Evolutionary conservation across 64 coral and sea anemone genomes (phyloP).

Genomic region (Dendrophyllia cribrosa): DNA sequence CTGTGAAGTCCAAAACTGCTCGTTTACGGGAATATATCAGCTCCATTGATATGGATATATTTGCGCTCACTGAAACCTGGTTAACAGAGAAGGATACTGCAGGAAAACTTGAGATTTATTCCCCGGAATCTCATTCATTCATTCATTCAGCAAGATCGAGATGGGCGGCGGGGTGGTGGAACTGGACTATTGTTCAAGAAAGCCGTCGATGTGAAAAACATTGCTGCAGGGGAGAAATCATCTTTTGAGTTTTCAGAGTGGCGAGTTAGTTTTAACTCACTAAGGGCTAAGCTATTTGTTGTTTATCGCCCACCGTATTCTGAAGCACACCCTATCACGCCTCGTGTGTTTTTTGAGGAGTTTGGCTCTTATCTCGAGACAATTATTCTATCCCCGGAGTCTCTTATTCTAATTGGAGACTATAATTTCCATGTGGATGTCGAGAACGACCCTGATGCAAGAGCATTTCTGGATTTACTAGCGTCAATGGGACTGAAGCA

Average conservation of each 20-base stretch:
- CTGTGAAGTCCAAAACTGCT: too few relatives aligned
- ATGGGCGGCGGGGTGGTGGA: too few relatives aligned
- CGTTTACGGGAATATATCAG: not conserved
- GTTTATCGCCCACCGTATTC: not conserved
- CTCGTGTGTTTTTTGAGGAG: not conserved
- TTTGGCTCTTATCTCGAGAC: slow-evolving; percentile 37
- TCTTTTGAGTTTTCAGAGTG: not conserved
- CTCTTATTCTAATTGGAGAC: slow-evolving; percentile 57
- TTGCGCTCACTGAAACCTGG: slow-evolving; percentile 37
- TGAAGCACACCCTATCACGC: not conserved
- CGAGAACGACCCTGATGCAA: slow-evolving; percentile 10
- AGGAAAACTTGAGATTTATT: not conserved
- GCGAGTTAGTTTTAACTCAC: too few relatives aligned
- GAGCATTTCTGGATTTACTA: slow-evolving; percentile 48
- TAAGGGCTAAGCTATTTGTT: too few relatives aligned
- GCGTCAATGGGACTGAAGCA: slow-evolving; percentile 62
- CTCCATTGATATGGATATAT: slow-evolving; percentile 6
- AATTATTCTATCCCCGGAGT: slow-evolving; percentile 56
- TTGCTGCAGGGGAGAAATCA: not conserved
- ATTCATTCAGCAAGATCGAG: too few relatives aligned
- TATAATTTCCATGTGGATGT: slow-evolving; percentile 68
- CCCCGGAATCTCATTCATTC: too few relatives aligned
- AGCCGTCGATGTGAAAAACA: too few relatives aligned
- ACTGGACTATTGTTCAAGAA: too few relatives aligned
- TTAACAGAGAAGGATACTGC: slow-evolving; percentile 26